These are phyloP conservation scores for Anarrhichthys ocellatus DNA, from an alignment of 2,113 vertebrate species.

Conservation along the genomic window DNA sequence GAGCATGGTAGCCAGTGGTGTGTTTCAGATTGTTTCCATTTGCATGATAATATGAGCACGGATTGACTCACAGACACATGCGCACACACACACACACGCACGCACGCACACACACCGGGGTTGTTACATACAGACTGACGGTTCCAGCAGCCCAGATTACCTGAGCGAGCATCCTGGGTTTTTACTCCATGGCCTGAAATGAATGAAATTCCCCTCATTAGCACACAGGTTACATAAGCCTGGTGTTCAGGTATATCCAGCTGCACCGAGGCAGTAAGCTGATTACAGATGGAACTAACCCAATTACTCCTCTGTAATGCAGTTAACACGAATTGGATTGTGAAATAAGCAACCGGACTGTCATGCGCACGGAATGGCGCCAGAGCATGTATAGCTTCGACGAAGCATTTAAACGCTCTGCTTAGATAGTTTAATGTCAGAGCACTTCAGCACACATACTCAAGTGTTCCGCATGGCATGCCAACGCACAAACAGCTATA, in stretches of 20 bases:
- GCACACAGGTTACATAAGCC: conserved; percentile 69
- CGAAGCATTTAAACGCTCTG: conserved; percentile 52
- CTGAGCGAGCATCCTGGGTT: conserved; percentile 57
- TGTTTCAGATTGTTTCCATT: conserved; percentile 77
- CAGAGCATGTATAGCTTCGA: neutral
- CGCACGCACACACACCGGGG: conserved; percentile 28
- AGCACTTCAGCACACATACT: conserved; percentile 23
- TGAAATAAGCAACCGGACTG: conserved; percentile 54
- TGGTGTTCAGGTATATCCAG: conserved; percentile 66
- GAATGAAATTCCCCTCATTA: conserved; percentile 63
- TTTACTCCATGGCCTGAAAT: conserved; percentile 65
- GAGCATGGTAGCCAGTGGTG: conserved; percentile 68
- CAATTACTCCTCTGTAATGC: conserved; percentile 75
- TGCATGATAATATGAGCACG: conserved; percentile 78
- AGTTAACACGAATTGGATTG: conserved; percentile 74
- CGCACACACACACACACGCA: conserved; percentile 5
- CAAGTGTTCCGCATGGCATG: conserved; percentile 7
- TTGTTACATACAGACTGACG: conserved; percentile 60
- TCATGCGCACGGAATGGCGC: conserved; percentile 31
- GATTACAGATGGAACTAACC: conserved; percentile 79
- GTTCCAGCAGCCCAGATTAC: conserved; percentile 73
- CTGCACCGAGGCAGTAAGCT: conserved; percentile 76
- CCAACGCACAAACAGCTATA: conserved; percentile 13
- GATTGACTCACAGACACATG: conserved; percentile 45
- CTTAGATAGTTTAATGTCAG: conserved; percentile 38